Percentiles rank a stretch among this genome's conserved stretches.
Conservation (phyloP, 2,113 vertebrate species). For the Aspidoscelis tigris region DNA sequence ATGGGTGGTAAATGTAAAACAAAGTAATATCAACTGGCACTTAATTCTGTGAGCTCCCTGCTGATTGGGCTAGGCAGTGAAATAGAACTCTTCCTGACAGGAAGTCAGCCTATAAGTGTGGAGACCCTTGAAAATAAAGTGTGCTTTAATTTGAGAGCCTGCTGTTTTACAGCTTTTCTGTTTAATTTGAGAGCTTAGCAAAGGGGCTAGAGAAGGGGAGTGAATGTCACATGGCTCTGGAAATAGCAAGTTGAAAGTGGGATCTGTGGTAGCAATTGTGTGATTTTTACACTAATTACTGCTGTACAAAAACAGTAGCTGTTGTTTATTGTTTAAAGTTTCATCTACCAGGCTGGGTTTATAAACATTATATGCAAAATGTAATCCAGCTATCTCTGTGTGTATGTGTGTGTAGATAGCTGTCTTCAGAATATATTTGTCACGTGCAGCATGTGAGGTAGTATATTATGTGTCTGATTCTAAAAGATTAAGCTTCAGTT, state of each 20-base stretch:
- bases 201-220: slow-evolving; percentile 49
- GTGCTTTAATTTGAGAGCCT: slow-evolving; percentile 87
- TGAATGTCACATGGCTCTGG: slow-evolving; percentile 1
- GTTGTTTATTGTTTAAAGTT: slow-evolving; percentile 10
- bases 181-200: slow-evolving; percentile 75
- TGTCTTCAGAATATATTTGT: background rate
- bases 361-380: background rate
- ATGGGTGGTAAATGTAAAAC: slow-evolving; percentile 91
- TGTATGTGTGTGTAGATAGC: background rate
- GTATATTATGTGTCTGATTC: background rate
- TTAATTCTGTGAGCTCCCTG: slow-evolving; percentile 91
- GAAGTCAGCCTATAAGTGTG: slow-evolving; percentile 85
- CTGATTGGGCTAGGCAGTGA: slow-evolving; percentile 86
- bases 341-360: background rate
- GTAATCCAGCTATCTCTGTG: background rate
- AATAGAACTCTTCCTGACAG: slow-evolving; percentile 92
- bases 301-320: background rate
- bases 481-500: too few species aligned
- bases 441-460: background rate
- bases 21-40: slow-evolving; percentile 97
- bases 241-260: slow-evolving; percentile 58
- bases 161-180: slow-evolving; percentile 77
- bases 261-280: slow-evolving; percentile 55
- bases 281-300: slow-evolving; percentile 59
- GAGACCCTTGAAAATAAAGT: slow-evolving; percentile 88